These are phyloP conservation scores for Drosophila lutescens DNA, from an alignment of 2,888 invertebrate genomes.

Conservation along the genomic window DNA sequence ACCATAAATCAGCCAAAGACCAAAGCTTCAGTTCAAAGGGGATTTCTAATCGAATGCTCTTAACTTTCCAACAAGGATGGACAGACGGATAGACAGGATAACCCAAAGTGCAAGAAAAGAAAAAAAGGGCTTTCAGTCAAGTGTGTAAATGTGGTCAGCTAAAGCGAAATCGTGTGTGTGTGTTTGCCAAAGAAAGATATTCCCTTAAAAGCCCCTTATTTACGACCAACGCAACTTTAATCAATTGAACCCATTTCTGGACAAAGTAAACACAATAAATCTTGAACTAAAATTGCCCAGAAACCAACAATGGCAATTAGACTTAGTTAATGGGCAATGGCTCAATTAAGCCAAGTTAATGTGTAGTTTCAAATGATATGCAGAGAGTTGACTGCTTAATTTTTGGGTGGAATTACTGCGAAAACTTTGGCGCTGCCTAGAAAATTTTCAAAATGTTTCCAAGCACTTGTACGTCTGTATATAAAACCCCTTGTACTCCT, in stretches of 20 bases:
- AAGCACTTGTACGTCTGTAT: not conserved
- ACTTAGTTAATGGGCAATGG: constrained; percentile 20
- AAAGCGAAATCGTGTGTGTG: not conserved
- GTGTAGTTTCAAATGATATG: constrained; percentile 54
- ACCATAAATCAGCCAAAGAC: constrained; percentile 18
- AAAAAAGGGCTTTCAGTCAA: constrained; percentile 22
- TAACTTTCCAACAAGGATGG: constrained; percentile 13
- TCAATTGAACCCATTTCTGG: constrained; percentile 22
- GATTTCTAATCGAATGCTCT: constrained; percentile 30
- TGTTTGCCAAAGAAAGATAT: not conserved
- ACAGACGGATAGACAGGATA: constrained; percentile 8
- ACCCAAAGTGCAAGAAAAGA: not conserved
- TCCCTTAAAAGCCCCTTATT: constrained; percentile 15
- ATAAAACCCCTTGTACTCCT: constrained; percentile 1
- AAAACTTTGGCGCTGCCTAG: constrained; percentile 33
- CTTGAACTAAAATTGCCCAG: constrained; percentile 3
- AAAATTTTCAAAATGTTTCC: constrained; percentile 43
- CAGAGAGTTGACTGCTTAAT: not conserved
- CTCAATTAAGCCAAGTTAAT: constrained; percentile 42
- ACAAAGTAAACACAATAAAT: constrained; percentile 29
- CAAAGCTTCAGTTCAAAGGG: constrained; percentile 6
- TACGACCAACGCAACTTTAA: constrained; percentile 17
- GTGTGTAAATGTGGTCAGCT: constrained; percentile 10
- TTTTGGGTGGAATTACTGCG: constrained; percentile 25
- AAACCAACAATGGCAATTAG: constrained; percentile 18